Base-by-base conservation (phyloP, 92 coral and sea anemone species). In the Zoanthus gigantus region DNA sequence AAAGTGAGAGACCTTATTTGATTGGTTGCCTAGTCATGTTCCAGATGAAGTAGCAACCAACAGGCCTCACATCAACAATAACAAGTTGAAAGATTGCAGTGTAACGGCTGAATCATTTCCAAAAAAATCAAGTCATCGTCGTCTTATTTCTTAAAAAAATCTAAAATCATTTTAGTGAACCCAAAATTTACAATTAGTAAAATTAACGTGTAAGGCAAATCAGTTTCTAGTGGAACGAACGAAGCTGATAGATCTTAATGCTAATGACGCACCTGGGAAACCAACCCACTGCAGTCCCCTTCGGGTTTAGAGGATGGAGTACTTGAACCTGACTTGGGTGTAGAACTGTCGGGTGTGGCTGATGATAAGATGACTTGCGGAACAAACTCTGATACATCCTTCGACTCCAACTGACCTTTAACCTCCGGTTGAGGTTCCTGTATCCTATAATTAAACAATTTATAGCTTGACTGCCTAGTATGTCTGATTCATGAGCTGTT, bases 361-460 rank as follows among this genome's bases (percentile, higher is more conserved):
- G 86, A 83, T 44, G 88, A 77, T 74, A 88, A 88, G 11, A 91
- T 85, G 72, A 87, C 67, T 16, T 87, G 85, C 52, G 93, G 91
- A 74, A 91, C 88, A 83, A 69, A 60, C 46, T 91, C 91, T 69
- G 91, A 58, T 28, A 76, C 67, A 13, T 61, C 61, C n/a, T 53
- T 82, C 30, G 87, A 53, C 65, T 65, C 86, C 17, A 65, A 76
- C 54, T 90, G 82, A 15, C 83, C 66, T 42, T 85, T 74, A 44
- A 91, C 96, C 92, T 93, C 98, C 77, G 94, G 92, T 84, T 94
- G 96, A 82, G 94, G 94, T 79, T 76, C 85, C 68, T 93, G 94
- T 31, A 68, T 88, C 50, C 94, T 95, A 75, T 16, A 76, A 30
- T 58, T 18, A 76, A 31, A 54, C 30, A 32, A 54, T 30, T 13